Conservation (phyloP, 2,888 invertebrate genomes). For the Ochropacha duplaris region DNA sequence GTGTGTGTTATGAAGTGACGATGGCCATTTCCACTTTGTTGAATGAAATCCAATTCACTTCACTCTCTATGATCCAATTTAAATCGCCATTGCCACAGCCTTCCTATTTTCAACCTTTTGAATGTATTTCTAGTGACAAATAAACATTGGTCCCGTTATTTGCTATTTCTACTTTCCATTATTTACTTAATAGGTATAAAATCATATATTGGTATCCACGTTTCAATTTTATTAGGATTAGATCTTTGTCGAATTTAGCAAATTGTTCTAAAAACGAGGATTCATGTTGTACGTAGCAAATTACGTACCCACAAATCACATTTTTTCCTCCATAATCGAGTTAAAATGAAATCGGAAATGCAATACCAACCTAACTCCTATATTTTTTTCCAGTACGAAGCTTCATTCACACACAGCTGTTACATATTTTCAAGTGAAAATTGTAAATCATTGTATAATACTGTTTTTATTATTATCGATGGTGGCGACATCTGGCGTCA, state of each 20-base stretch:
- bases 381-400: background rate
- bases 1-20: background rate
- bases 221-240: too few relatives aligned
- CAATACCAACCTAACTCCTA: background rate
- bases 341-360: background rate
- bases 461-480: conserved; percentile 50
- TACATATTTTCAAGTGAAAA: conserved; percentile 25
- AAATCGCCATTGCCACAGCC: background rate
- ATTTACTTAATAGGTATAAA: background rate
- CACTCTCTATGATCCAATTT: conserved; percentile 3
- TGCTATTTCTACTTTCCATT: background rate
- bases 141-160: background rate
- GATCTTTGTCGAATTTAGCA: too few relatives aligned
- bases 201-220: too few relatives aligned
- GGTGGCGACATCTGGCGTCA: conserved; percentile 50
- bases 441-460: conserved; percentile 43
- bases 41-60: background rate
- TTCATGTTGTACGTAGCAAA: too few relatives aligned
- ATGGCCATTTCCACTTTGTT: background rate
- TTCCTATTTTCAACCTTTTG: background rate
- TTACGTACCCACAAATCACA: background rate
- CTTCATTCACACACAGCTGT: background rate
- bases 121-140: background rate
- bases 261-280: too few relatives aligned
- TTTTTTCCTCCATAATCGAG: background rate